Percentiles rank a stretch among this genome's conserved stretches.
Conservation (phyloP, 2,113 vertebrate species). For the Pavo muticus region DNA sequence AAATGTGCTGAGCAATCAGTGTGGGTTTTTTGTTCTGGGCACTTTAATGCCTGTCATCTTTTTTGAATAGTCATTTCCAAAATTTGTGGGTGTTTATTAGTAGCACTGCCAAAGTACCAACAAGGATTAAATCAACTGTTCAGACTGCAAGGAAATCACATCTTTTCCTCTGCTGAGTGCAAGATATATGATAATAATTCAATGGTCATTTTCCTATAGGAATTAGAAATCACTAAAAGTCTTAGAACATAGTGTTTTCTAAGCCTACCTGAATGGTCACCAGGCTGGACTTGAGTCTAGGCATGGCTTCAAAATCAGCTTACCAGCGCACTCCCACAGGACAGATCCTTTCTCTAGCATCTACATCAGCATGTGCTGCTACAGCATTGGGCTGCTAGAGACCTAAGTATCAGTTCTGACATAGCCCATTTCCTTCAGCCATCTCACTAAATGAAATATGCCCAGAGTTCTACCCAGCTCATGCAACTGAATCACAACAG, state of each 20-base stretch:
- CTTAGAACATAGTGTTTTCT: not conserved
- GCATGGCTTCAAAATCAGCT: not conserved
- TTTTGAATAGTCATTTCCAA: not conserved
- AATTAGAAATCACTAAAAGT: not conserved
- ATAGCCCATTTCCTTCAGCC: not conserved
- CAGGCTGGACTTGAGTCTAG: not conserved
- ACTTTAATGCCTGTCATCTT: not conserved
- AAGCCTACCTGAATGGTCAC: not conserved
- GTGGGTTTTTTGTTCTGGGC: not conserved
- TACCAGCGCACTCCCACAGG: not conserved
- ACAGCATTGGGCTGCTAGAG: not conserved
- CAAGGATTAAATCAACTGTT: not conserved
- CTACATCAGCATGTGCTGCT: not conserved
- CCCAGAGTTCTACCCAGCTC: not conserved
- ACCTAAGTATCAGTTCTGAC: not conserved
- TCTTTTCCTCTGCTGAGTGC: not conserved
- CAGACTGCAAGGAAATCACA: not conserved
- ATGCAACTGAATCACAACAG: not conserved
- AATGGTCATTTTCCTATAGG: not conserved
- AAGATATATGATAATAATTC: not conserved
- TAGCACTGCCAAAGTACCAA: not conserved
- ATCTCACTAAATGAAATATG: not conserved
- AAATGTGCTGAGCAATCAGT: conserved; percentile 47
- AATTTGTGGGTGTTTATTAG: not conserved
- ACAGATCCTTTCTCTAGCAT: not conserved